Percentiles rank a stretch among this genome's conserved stretches.
These are phyloP conservation scores for Pangasianodon hypophthalmus DNA, from an alignment of 2,113 vertebrate species.

Conservation along the genomic window DNA sequence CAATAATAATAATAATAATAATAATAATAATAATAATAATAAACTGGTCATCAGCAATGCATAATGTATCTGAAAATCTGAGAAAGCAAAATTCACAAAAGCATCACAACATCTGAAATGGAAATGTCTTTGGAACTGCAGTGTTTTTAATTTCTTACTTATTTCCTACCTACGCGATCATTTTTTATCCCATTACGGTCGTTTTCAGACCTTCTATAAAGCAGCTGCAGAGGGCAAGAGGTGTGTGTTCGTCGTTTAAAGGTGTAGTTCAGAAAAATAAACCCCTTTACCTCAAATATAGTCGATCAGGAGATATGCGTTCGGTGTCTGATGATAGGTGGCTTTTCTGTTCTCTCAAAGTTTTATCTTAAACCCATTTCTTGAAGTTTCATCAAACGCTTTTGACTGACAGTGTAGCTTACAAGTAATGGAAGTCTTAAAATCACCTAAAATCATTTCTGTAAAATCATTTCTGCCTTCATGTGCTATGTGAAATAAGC, in stretches of 20 bases:
- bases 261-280: not conserved
- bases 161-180: not conserved
- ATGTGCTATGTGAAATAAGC: too few relatives aligned
- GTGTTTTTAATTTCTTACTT: not conserved
- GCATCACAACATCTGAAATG: not conserved
- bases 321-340: not conserved
- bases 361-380: too few relatives aligned
- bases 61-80: not conserved
- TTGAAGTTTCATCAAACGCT: not conserved
- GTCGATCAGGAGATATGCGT: not conserved
- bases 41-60: not conserved
- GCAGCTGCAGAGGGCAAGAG: not conserved
- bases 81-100: not conserved
- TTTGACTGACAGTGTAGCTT: not conserved
- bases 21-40: not conserved
- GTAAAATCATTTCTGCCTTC: not conserved
- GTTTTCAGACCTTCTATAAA: not conserved
- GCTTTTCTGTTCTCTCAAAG: too few relatives aligned
- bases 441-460: not conserved
- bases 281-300: not conserved
- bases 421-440: not conserved
- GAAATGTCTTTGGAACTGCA: not conserved
- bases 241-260: not conserved
- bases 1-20: conserved; percentile 14
- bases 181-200: not conserved